Evolutionary conservation across 2,888 invertebrate genomes (phyloP).

Genomic region (Atherix ibis): DNA sequence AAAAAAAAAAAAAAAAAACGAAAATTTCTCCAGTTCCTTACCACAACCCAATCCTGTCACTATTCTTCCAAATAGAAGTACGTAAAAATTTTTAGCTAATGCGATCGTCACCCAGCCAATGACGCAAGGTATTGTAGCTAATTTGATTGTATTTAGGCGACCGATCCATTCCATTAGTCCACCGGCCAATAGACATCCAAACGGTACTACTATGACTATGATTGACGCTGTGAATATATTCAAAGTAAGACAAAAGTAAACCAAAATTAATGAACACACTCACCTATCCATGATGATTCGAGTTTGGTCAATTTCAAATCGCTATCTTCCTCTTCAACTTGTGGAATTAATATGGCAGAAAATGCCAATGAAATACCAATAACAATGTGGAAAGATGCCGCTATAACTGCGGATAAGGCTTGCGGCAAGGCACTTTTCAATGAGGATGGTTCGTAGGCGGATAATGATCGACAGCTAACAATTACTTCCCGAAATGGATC

Average conservation of each 20-base stretch:
- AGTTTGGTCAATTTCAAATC: slow-evolving; percentile 19
- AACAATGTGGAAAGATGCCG: slow-evolving; percentile 41
- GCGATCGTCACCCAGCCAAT: slow-evolving; percentile 42
- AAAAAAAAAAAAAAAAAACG: too few species aligned
- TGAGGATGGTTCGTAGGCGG: slow-evolving; percentile 27
- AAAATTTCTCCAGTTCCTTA: slow-evolving; percentile 19
- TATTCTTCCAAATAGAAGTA: slow-evolving; percentile 37
- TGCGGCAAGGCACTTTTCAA: slow-evolving; percentile 33
- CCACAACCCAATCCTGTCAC: slow-evolving; percentile 39
- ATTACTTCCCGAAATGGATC: slow-evolving; percentile 33
- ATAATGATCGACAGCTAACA: slow-evolving; percentile 32
- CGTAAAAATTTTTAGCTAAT: slow-evolving; percentile 33
- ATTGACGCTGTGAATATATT: slow-evolving; percentile 34
- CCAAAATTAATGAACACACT: slow-evolving; percentile 8
- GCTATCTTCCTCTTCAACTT: slow-evolving; percentile 16
- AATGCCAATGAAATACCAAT: slow-evolving; percentile 42
- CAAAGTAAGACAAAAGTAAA: slow-evolving; percentile 4
- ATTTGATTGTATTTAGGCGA: slow-evolving; percentile 38
- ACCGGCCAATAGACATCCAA: slow-evolving; percentile 38
- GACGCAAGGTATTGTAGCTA: slow-evolving; percentile 38
- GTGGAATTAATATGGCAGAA: slow-evolving; percentile 40
- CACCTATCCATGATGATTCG: slow-evolving; percentile 40
- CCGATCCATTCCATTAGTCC: slow-evolving; percentile 40
- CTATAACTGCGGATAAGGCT: slow-evolving; percentile 35
- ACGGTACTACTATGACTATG: slow-evolving; percentile 38